Evolutionary conservation across 2,113 vertebrate genomes (phyloP).

Genomic region (Nycticebus coucang): DNA sequence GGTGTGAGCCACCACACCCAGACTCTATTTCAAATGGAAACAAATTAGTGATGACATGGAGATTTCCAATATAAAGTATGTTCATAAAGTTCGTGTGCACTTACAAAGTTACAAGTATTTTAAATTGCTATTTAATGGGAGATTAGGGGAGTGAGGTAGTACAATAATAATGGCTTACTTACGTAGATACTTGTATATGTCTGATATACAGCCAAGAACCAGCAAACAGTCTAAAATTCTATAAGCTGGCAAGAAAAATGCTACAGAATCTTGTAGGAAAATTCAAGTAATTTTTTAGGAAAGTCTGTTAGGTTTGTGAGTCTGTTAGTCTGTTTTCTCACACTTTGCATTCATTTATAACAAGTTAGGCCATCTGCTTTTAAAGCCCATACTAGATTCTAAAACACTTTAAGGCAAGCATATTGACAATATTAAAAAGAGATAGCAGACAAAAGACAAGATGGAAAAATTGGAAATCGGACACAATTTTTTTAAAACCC

Average conservation of each 20-base stretch:
- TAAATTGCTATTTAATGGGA: background rate
- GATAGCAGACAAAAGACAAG: background rate
- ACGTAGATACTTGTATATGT: background rate
- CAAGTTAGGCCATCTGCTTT: background rate
- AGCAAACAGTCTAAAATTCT: background rate
- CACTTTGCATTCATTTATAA: background rate
- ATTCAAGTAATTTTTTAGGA: background rate
- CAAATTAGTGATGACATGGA: background rate
- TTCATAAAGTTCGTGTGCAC: too few species aligned
- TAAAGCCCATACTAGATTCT: background rate
- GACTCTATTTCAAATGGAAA: background rate
- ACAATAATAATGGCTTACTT: background rate
- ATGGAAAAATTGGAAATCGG: background rate
- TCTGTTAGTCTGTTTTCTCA: background rate
- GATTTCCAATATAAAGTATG: background rate
- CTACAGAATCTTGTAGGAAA: background rate
- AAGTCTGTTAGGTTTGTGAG: background rate
- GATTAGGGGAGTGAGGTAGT: background rate
- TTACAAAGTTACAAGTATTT: too few species aligned
- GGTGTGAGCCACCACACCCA: too few species aligned
- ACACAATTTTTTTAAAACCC: background rate
- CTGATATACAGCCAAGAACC: background rate
- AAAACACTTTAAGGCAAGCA: slow-evolving; percentile 16
- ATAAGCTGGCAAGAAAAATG: background rate
- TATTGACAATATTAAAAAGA: background rate